Base-by-base conservation (phyloP, 1,140 invertebrate species). In the Drosophila repleta region DNA sequence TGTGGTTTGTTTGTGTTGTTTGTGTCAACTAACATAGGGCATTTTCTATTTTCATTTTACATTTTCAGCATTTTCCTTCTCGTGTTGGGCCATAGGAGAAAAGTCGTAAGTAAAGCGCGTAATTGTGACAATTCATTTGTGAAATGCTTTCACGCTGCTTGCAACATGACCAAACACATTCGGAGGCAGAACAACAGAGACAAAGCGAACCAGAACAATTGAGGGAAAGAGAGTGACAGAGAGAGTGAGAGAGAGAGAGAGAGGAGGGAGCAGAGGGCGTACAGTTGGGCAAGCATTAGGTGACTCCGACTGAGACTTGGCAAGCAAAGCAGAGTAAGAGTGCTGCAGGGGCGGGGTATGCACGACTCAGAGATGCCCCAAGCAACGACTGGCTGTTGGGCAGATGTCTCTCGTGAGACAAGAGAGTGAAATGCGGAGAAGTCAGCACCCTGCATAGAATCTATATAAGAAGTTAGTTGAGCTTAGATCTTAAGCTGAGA, bases 21-120 rank as follows among this genome's bases (percentile, higher is more conserved):
- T 52, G 52, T 69, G 56, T 46, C 43, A 46, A 46, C 58, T 79
- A 80, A 80, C 71, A 73, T 60, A 24, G 45, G 65, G 32, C 74
- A 66, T 75, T 79, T 71, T 41, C 64, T 61, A 32, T 29, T 53
- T 26, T 45, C 7, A 13, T 32, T 45, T 26, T 35, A 11, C 11
- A 35, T 35, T 35, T 35, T 35, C 32, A 11, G n/a, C 6, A 39
- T 6, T 10, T 39, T 39, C n/a, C 3, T 39, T 45, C 37, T n/a
- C n/a, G n/a, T n/a, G n/a, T n/a, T n/a, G n/a, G n/a, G n/a, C n/a
- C n/a, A n/a, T n/a, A 32, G 29, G 45, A 26, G 45, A 37, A 63
- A 55, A 55, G 57, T 26, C 58, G 41, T 62, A 52, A 60, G 35
- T 66, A 66, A 72, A 72, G 46, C 62, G 46, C 46, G 26, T 43